Evolutionary conservation across 2,797 vertebrate species (phyloP).

Genomic region (Poliocrania exsul): DNA sequence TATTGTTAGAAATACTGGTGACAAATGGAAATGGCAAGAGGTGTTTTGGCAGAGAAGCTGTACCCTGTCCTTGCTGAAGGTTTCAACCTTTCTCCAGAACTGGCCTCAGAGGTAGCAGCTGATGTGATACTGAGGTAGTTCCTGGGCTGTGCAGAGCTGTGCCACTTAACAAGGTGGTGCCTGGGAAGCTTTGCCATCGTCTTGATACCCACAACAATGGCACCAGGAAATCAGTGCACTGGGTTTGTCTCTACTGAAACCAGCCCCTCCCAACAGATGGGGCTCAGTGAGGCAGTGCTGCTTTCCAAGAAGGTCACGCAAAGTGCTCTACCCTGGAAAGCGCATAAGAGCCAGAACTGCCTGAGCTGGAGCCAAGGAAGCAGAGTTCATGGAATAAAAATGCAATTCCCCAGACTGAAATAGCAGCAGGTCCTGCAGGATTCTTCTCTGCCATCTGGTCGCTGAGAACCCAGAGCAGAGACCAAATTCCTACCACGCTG

Average conservation of each 20-base stretch:
- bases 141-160: neutral
- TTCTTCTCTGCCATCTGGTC: constrained; percentile 14
- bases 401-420: neutral
- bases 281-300: neutral
- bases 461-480: neutral
- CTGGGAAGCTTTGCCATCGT: neutral
- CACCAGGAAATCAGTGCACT: neutral
- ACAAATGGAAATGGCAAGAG: neutral
- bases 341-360: neutral
- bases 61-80: neutral
- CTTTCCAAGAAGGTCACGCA: neutral
- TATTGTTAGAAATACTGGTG: neutral
- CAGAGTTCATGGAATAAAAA: neutral
- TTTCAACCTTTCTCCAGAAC: neutral
- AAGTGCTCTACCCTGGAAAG: neutral
- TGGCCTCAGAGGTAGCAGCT: neutral
- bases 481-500: neutral
- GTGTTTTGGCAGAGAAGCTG: neutral
- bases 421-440: neutral
- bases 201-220: fast-evolving
- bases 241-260: neutral
- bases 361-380: neutral
- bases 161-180: fast-evolving
- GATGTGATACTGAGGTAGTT: neutral
- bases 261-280: neutral